A percentile compares a stretch with the other conserved stretches of the same genome.
Conservation (phyloP, 2,888 invertebrate genomes). For the Drosophila macrospina region DNA sequence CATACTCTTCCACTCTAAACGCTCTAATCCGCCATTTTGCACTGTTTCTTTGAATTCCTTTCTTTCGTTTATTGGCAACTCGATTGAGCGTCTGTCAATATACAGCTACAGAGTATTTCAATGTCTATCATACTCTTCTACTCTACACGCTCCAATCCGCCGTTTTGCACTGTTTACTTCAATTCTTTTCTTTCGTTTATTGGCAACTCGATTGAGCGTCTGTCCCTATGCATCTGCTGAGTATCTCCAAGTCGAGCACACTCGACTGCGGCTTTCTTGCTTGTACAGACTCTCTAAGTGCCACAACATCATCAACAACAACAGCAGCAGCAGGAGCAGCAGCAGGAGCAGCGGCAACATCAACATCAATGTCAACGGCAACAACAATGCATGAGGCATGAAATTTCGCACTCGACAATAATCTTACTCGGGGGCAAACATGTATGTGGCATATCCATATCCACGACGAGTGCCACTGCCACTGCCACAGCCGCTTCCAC, state of each 20-base stretch:
- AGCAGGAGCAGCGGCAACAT: conserved; percentile 20
- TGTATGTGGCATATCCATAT: conserved; percentile 42
- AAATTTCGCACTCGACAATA: conserved; percentile 78
- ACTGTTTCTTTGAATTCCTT: too few relatives aligned
- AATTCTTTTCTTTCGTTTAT: neutral
- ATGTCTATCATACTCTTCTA: neutral
- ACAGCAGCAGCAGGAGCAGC: conserved; percentile 17
- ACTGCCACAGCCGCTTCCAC: too few relatives aligned
- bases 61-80: too few relatives aligned
- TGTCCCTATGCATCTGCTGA: neutral
- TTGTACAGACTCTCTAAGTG: conserved; percentile 57
- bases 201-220: neutral
- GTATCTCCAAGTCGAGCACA: conserved; percentile 5
- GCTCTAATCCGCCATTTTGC: too few relatives aligned
- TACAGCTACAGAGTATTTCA: neutral
- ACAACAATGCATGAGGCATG: conserved; percentile 68
- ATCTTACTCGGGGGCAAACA: conserved; percentile 54
- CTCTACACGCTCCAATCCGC: too few relatives aligned
- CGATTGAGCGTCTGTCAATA: neutral
- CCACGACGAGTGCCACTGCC: conserved; percentile 2
- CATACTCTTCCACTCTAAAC: too few relatives aligned
- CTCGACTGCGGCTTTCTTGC: conserved; percentile 28
- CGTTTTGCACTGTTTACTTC: too few relatives aligned
- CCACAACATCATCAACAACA: conserved; percentile 65
- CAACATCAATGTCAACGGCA: conserved; percentile 33